These are phyloP conservation scores for Drosophila mercatorum DNA, from an alignment of 2,888 invertebrate genomes.

Conservation along the genomic window DNA sequence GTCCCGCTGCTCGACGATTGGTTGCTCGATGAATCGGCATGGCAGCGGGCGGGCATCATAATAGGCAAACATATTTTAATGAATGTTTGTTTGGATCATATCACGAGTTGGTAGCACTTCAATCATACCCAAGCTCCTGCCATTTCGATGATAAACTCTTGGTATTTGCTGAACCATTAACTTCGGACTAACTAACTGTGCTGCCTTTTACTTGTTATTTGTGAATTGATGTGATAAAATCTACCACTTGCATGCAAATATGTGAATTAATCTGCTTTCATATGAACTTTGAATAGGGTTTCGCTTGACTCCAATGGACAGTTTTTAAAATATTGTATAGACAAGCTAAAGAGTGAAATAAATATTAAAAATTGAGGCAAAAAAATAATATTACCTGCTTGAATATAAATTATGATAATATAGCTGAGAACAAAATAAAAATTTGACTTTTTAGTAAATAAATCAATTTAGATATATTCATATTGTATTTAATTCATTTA, in stretches of 20 bases:
- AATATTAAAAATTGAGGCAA: no score
- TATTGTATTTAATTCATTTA: no score
- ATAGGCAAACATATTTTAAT: constrained; percentile 44
- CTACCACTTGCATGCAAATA: not conserved
- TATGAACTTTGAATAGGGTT: not conserved
- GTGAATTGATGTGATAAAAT: not conserved
- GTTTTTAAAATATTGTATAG: not conserved
- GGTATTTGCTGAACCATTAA: constrained; percentile 3
- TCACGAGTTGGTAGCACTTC: constrained; percentile 18
- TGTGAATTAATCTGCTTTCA: not conserved
- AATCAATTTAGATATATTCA: not conserved
- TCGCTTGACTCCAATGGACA: not conserved
- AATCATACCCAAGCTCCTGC: constrained; percentile 9
- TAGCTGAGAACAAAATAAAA: not conserved
- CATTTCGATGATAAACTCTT: constrained; percentile 3
- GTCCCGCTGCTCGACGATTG: constrained; percentile 24
- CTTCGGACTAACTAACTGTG: constrained; percentile 2
- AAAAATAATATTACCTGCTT: no score
- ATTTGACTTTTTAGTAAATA: no score
- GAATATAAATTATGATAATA: not conserved
- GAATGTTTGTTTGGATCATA: constrained; percentile 21
- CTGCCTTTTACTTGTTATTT: not conserved
- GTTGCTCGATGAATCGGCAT: constrained; percentile 12
- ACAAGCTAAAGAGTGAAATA: no score
- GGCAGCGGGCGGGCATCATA: constrained; percentile 16